Evolutionary conservation across 1,140 invertebrate species (phyloP).

Genomic region (Diuraphis noxia): DNA sequence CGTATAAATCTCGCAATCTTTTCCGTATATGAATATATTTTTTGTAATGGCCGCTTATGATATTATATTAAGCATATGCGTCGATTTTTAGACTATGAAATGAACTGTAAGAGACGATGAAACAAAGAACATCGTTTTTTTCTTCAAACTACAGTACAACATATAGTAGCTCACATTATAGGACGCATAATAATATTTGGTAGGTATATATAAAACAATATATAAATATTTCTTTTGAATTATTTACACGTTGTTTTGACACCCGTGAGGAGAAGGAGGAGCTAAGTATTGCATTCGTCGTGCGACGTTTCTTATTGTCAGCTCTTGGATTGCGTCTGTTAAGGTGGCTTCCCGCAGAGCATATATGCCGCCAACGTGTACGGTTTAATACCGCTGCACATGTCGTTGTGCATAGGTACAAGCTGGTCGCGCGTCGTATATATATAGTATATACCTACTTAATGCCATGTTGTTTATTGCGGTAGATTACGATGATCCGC

Average conservation of each 20-base stretch:
- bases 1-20: neutral
- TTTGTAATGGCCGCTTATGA: neutral
- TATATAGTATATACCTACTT: too few relatives aligned
- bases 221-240: neutral
- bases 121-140: neutral
- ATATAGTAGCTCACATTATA: too few relatives aligned
- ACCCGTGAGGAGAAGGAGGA: neutral
- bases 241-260: neutral
- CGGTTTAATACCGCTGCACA: neutral
- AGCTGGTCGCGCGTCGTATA: neutral
- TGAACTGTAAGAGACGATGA: too few relatives aligned
- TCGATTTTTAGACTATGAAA: neutral
- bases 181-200: too few relatives aligned
- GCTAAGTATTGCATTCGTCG: neutral
- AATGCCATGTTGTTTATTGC: neutral
- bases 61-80: neutral
- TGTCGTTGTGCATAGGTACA: neutral
- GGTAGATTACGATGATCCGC: neutral
- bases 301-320: neutral
- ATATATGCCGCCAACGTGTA: neutral
- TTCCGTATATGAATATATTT: neutral
- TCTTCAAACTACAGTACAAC: neutral
- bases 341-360: neutral
- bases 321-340: neutral
- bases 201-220: neutral